These are phyloP conservation scores for Paguma larvata DNA, from an alignment of 2,797 vertebrate genomes.

Conservation along the genomic window DNA sequence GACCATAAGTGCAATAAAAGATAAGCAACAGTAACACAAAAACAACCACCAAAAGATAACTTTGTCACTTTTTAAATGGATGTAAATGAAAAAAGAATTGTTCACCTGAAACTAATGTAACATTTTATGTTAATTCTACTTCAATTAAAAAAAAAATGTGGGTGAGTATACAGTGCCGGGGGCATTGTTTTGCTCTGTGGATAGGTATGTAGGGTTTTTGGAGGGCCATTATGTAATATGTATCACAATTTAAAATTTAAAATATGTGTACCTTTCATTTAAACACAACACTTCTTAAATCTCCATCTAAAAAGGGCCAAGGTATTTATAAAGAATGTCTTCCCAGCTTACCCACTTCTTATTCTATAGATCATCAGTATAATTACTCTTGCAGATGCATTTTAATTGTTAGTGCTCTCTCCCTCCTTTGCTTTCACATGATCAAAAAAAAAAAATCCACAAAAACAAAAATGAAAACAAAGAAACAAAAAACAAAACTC, in stretches of 20 bases:
- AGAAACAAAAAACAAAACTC: not conserved
- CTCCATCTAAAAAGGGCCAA: not conserved
- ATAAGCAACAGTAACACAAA: not conserved
- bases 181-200: not conserved
- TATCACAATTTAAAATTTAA: slow-evolving; percentile 42
- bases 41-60: not conserved
- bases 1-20: not conserved
- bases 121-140: not conserved
- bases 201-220: not conserved
- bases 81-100: not conserved
- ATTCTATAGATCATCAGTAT: not conserved
- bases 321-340: not conserved
- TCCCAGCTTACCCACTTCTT: not conserved
- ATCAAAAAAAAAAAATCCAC: not conserved
- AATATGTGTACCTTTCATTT: not conserved
- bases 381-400: not conserved
- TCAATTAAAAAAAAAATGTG: not conserved
- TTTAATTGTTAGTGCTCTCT: not conserved
- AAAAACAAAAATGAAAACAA: no score
- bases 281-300: not conserved
- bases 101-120: not conserved
- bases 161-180: not conserved
- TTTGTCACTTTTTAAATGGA: not conserved
- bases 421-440: not conserved
- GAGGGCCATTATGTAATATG: not conserved